Base-by-base conservation (phyloP, 2,888 invertebrate species). In the Spicauda simplicius region DNA sequence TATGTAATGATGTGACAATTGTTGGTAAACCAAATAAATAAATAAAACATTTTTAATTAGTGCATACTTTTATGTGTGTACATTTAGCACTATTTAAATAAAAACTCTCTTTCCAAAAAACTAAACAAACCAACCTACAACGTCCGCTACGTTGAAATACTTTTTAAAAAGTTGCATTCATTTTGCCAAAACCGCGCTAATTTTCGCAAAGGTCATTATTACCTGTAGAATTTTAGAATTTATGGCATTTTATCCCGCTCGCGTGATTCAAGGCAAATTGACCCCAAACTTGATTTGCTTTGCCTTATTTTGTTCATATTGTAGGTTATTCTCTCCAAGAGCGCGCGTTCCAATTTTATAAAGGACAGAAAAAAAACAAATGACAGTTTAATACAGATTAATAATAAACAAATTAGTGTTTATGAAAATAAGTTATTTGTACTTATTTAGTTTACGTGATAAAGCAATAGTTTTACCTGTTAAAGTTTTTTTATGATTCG, bases 241-340 rank as follows among this genome's bases (percentile, higher is more conserved):
- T 45, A 6, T 45, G 45, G 45, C 1, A 45, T 52, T 60, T 30
- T 52, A 52, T 33, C 50, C 50, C 20, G 30, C 18, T 60, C 60
- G 30, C 16, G 12, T 11, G 14, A 7, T 48, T 57, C 56, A 62
- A 68, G 61, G 64, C 14, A 54, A 52, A 10, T 25, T 19, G 54
- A 57, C 56, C 56, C 20, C 10, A 56, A 64, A 63, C 69, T 65
- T 59, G 48, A 57, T 60, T 62, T 59, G 37, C n/a, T n/a, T 54
- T 54, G 37, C 11, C 53, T 11, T 53, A 58, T 19, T 33, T 48
- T 25, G n/a, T 16, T 41, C 64, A 60, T 11, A 59, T 56, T 61
- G 50, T 41, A 60, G 11, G 57, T 58, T 50, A 56, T 12, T 41
- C 50, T 69, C 41, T 12, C 2, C 10, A 6, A 4, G 18, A n/a